A percentile compares a stretch with the other conserved stretches of the same genome.
Conservation (phyloP, 2,113 vertebrate species). For the Tylochromis polylepis region DNA sequence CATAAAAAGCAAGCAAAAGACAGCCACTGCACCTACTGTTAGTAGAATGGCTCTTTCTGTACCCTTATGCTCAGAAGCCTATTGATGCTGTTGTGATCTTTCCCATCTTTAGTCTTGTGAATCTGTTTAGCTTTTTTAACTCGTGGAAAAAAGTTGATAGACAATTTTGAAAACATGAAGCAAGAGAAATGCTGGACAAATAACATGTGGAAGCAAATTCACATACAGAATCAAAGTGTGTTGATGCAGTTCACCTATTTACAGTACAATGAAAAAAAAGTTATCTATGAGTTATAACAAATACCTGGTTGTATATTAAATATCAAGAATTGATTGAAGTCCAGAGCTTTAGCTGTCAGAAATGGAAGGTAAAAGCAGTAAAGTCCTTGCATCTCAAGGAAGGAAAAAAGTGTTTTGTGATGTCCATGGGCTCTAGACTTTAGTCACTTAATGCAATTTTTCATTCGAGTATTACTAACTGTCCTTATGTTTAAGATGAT, state of each 20-base stretch:
- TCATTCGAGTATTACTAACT: neutral
- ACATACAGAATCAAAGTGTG: neutral
- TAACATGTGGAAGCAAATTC: neutral
- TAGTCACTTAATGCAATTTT: too few relatives aligned
- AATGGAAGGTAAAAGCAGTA: neutral
- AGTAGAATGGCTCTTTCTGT: neutral
- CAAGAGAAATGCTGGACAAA: neutral
- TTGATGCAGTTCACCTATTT: neutral
- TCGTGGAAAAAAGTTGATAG: neutral
- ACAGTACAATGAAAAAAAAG: accelerated
- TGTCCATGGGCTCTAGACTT: neutral
- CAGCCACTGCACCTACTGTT: neutral
- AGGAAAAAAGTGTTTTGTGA: neutral
- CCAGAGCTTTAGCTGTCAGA: neutral
- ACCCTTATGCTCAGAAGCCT: neutral
- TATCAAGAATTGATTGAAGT: neutral
- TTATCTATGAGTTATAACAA: neutral
- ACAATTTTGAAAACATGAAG: neutral
- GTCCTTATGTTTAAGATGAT: neutral
- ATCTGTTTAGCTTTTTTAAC: neutral
- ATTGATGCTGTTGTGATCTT: neutral
- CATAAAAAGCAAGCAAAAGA: neutral
- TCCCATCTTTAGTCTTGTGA: neutral
- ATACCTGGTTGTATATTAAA: neutral
- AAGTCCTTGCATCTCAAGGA: neutral